A percentile compares a stretch with the other conserved stretches of the same genome.
Evolutionary conservation across 2,113 vertebrate species (phyloP).

Genomic region (Tetraodon nigroviridis): DNA sequence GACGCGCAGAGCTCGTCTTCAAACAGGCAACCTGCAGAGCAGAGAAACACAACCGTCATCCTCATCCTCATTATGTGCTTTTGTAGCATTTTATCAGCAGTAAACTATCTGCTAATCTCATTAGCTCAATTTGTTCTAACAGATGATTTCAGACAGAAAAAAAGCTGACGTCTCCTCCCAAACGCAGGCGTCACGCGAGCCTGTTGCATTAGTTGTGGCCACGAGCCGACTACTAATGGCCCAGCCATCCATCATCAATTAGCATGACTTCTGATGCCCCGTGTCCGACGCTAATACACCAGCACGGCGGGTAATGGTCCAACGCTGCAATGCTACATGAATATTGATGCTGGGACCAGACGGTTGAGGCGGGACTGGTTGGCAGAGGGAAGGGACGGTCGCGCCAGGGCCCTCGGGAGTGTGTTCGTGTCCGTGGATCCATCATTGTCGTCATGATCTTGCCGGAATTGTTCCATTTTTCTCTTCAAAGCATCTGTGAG

Average conservation of each 20-base stretch:
- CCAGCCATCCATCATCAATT: slow-evolving; percentile 64
- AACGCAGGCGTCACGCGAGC: neutral
- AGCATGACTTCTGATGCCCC: slow-evolving; percentile 49
- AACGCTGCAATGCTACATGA: slow-evolving; percentile 58
- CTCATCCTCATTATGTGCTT: no score
- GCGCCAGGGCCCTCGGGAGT: slow-evolving; percentile 19
- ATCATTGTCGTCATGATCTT: slow-evolving; percentile 18
- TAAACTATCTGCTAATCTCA: no score
- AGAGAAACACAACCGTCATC: slow-evolving; percentile 1
- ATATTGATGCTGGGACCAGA: slow-evolving; percentile 63
- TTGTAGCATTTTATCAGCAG: no score
- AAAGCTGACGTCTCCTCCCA: neutral
- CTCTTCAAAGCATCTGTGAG: neutral
- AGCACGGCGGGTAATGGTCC: slow-evolving; percentile 50
- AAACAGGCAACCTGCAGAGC: slow-evolving; percentile 63
- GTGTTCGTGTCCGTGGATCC: slow-evolving; percentile 11
- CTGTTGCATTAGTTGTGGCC: slow-evolving; percentile 32
- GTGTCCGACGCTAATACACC: slow-evolving; percentile 48
- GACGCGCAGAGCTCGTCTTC: slow-evolving; percentile 64
- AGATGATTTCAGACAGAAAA: neutral
- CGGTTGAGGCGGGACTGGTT: no score
- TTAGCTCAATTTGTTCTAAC: no score
- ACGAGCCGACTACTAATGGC: slow-evolving; percentile 39
- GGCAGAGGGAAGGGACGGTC: neutral
- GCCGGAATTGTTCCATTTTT: slow-evolving; percentile 10